Evolutionary conservation across 2,113 vertebrate genomes (phyloP).

Genomic region (Macheiramphus alcinus): DNA sequence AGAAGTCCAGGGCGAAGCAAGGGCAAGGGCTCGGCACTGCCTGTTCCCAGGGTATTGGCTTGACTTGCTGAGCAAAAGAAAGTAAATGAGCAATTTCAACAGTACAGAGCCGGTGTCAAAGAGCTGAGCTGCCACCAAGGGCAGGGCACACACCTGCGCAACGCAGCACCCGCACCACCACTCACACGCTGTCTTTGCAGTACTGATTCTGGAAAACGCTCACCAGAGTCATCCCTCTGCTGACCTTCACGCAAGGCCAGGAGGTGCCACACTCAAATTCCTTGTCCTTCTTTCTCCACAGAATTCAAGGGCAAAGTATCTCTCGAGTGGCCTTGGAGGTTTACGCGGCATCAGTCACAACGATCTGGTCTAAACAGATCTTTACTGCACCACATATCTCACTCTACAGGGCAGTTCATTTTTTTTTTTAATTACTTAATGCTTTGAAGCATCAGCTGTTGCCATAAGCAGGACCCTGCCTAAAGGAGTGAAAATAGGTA

Average conservation of each 20-base stretch:
- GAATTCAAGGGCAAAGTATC: background rate
- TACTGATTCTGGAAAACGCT: background rate
- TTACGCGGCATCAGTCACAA: background rate
- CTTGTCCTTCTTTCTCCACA: background rate
- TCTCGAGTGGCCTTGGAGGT: accelerated
- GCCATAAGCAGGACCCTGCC: background rate
- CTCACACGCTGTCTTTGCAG: background rate
- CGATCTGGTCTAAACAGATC: background rate
- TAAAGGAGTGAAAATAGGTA: background rate
- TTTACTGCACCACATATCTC: background rate
- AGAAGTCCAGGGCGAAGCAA: background rate
- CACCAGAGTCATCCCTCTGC: background rate
- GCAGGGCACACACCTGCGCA: background rate
- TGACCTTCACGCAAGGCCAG: background rate
- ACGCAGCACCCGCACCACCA: accelerated
- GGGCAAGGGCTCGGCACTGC: background rate
- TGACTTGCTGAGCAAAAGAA: background rate
- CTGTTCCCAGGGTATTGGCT: background rate
- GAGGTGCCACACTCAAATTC: background rate
- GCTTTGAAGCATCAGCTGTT: background rate
- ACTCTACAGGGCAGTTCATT: background rate
- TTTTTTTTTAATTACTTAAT: background rate
- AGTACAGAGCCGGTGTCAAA: background rate
- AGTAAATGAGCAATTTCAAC: background rate
- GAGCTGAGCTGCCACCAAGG: background rate